Base-by-base conservation (phyloP, 2,888 invertebrate genomes). In the Phragmatobia fuliginosa region DNA sequence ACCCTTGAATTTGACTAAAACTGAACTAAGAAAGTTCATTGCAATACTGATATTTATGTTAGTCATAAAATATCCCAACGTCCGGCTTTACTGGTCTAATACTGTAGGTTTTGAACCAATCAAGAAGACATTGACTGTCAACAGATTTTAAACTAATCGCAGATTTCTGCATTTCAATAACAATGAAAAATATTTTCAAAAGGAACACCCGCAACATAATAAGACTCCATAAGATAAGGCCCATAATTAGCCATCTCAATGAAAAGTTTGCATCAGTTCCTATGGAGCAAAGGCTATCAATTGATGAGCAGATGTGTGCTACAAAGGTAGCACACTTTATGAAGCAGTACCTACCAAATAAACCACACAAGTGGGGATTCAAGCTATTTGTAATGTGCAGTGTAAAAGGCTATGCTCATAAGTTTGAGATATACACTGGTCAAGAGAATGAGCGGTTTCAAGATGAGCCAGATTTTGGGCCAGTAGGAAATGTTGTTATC, bases 261-360 rank as follows among this genome's bases (percentile, higher is more conserved):
- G 70, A 80, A 59, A 83, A 78, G 67, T 87, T 87, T 83, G 68
- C 71, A 41, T 66, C 33, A 66, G 72, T 87, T 72, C 79, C 86
- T 45, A 71, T 86, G 52, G 88, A 89, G 11, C 79, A 81, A 71
- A 66, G 67, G 59, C 77, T 87, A 2, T 77, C 84, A 52, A 52
- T 65, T 25, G 56, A 65, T 36, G 56, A 65, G 2, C 63, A 64
- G 49, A 65, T 65, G 65, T 83, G 86, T 80, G 77, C 87, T 11
- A 88, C 86, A 41, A 89, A 89, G 81, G 74, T 83, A 21, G 73
- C 77, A 68, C 83, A 82, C 70, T 83, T 81, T n/a, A 67, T 82
- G 63, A 78, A 84, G 63, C 79, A 83, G 68, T 81, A 80, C 70
- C 72, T 82, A 71, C 81, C 78, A 36, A 79, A 81, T 60, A 80